phyloP scores from a whole-genome alignment of 2,797 vertebrate genomes.

The Xiphorhynchus erythropygius region DNA sequence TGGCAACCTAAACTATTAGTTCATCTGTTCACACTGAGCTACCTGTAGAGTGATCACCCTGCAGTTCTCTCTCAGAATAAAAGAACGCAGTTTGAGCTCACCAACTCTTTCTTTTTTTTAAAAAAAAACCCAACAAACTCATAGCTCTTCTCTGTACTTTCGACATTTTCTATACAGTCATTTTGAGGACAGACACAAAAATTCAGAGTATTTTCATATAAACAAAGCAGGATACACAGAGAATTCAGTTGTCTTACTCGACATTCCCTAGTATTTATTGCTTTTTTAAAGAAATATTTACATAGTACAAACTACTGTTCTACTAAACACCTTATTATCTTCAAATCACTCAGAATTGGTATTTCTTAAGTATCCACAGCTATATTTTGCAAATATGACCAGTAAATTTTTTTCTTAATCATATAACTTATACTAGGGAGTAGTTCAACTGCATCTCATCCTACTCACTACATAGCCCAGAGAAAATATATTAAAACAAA shows the following conservation, averaged over 20 bases:
- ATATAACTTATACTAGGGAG: not conserved
- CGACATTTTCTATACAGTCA: not conserved
- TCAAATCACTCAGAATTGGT: not conserved
- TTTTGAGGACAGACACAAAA: not conserved
- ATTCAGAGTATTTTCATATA: not conserved
- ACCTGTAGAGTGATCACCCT: not conserved
- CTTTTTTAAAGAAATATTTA: not conserved
- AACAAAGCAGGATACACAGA: not conserved
- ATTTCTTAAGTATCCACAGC: not conserved
- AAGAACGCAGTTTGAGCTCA: not conserved
- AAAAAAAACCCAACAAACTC: not conserved
- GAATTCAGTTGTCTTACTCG: not conserved
- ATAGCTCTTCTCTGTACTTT: not conserved
- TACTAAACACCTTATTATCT: not conserved
- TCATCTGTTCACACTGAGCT: not conserved
- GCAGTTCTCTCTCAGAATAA: not conserved
- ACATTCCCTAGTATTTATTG: not conserved
- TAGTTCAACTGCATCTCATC: not conserved
- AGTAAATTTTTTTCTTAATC: not conserved
- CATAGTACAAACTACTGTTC: not conserved
- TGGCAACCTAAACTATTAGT: not conserved
- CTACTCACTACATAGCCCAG: not conserved
- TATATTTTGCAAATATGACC: not conserved
- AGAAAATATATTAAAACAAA: not conserved
- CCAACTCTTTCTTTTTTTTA: not conserved